phyloP scores from a whole-genome alignment of 2,797 vertebrate genomes.

The Rhabdomys pumilio region DNA sequence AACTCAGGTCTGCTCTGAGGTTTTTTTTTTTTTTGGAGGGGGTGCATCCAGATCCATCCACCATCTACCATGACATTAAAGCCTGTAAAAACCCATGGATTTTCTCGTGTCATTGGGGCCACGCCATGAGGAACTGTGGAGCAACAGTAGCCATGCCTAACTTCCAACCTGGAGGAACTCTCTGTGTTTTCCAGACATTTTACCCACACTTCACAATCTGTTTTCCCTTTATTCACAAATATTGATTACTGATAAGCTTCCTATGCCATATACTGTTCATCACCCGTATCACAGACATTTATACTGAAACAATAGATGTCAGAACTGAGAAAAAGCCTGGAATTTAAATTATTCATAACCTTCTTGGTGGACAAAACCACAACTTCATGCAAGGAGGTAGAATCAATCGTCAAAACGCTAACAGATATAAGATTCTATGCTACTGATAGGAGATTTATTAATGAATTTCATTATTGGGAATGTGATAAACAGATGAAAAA shows the following conservation, averaged over 20 bases:
- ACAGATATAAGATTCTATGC: neutral
- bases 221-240: neutral
- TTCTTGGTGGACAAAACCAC: neutral
- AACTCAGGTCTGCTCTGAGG: no score
- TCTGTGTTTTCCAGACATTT: no score
- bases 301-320: neutral
- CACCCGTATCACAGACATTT: neutral
- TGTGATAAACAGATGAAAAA: neutral
- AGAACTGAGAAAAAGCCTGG: neutral
- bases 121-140: no score
- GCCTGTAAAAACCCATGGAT: no score
- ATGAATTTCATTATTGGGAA: neutral
- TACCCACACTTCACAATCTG: neutral
- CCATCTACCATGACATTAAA: no score
- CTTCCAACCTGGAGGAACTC: no score
- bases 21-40: no score
- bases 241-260: neutral
- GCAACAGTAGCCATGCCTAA: no score
- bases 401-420: neutral
- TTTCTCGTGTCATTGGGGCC: no score
- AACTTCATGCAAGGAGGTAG: neutral
- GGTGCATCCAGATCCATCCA: no score
- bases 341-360: neutral
- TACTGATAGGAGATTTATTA: neutral
- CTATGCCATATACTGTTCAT: neutral